Evolutionary conservation across 1,140 invertebrate species (phyloP).

Genomic region (Drosophila arizonae): DNA sequence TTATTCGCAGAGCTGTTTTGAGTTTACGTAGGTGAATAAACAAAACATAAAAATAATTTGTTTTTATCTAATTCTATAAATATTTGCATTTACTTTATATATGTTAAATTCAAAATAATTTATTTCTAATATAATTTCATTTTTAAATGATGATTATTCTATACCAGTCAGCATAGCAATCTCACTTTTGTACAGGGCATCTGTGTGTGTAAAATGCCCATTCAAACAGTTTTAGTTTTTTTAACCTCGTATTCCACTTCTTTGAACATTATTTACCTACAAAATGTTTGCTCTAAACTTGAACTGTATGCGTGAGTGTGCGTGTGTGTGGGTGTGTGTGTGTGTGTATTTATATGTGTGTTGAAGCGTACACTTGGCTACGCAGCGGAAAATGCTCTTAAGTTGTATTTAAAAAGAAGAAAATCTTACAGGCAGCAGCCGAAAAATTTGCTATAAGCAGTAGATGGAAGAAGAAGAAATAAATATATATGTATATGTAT

Average conservation of each 20-base stretch:
- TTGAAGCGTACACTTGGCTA: conserved; percentile 26
- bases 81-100: too few relatives aligned
- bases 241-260: not conserved
- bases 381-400: conserved; percentile 42
- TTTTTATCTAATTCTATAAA: too few relatives aligned
- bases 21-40: too few relatives aligned
- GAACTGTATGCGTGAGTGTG: conserved; percentile 14
- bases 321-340: conserved; percentile 14
- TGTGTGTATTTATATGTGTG: conserved; percentile 10
- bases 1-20: too few relatives aligned
- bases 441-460: not conserved
- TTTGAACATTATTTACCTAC: conserved; percentile 56
- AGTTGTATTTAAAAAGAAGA: conserved; percentile 45
- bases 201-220: not conserved
- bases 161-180: not conserved
- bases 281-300: conserved; percentile 47
- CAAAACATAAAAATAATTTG: too few relatives aligned
- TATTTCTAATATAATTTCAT: too few relatives aligned
- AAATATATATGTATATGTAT: too few relatives aligned
- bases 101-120: too few relatives aligned
- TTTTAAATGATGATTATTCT: too few relatives aligned
- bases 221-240: not conserved
- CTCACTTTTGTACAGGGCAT: not conserved
- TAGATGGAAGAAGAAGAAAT: not conserved
- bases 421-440: conserved; percentile 1